Evolutionary conservation across 2,888 invertebrate species (phyloP).

Genomic region (Polyommatus iphigenia): DNA sequence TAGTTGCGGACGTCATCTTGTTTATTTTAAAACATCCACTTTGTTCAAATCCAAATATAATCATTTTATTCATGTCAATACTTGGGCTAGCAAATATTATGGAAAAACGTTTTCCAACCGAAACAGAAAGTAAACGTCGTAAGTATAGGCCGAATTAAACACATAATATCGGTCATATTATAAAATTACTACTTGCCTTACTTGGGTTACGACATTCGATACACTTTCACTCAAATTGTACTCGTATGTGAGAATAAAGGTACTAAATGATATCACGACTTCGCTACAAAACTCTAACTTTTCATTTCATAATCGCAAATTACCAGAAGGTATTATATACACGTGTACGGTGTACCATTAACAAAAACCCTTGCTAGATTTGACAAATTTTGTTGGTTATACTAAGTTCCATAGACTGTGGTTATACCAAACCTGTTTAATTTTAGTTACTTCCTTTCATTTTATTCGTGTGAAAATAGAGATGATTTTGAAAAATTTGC

Average conservation of each 20-base stretch:
- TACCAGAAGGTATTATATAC: background rate
- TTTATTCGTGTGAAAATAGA: no score
- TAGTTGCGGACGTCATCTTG: no score
- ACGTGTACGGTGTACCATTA: background rate
- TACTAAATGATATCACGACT: constrained; percentile 30
- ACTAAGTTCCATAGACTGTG: no score
- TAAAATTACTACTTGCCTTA: constrained; percentile 23
- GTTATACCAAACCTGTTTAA: no score
- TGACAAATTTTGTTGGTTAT: no score
- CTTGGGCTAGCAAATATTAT: background rate
- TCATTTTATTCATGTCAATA: background rate
- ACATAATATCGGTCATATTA: constrained; percentile 32
- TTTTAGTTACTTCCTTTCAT: no score
- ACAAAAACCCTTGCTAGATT: no score
- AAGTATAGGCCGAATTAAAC: constrained; percentile 15
- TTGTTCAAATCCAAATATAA: no score
- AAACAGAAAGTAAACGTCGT: constrained; percentile 6
- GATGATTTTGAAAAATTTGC: no score
- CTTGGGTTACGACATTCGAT: constrained; percentile 27
- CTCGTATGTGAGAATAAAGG: constrained; percentile 22
- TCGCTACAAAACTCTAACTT: constrained; percentile 5
- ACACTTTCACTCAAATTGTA: constrained; percentile 32
- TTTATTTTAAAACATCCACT: no score
- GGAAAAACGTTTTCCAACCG: background rate
- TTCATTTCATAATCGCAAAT: constrained; percentile 8